phyloP scores from a whole-genome alignment of 2,888 invertebrate species.

The Heliconius charithonia region DNA sequence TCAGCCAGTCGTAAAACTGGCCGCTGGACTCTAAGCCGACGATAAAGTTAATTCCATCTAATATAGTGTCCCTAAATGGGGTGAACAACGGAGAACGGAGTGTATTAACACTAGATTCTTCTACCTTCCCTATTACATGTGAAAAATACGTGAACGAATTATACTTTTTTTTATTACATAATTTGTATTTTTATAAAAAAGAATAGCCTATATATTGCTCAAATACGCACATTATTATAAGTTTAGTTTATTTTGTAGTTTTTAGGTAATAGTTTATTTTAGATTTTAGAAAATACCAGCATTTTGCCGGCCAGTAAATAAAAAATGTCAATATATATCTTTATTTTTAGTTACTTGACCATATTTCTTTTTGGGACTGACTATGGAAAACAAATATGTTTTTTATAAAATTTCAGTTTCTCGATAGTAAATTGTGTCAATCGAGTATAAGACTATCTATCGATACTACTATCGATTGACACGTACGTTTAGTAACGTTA shows the following conservation, averaged over 20 bases:
- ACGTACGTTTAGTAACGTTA: too few species aligned
- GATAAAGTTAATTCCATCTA: not conserved
- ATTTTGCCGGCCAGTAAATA: constrained; percentile 73
- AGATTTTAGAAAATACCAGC: constrained; percentile 48
- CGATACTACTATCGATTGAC: too few species aligned
- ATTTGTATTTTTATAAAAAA: constrained; percentile 9
- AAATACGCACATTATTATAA: constrained; percentile 15
- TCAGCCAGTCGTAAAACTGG: too few species aligned
- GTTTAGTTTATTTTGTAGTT: not conserved
- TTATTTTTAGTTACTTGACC: constrained; percentile 29
- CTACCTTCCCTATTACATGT: not conserved
- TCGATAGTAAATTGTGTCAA: too few species aligned
- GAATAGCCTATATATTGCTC: constrained; percentile 23
- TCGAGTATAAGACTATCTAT: too few species aligned
- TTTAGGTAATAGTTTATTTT: constrained; percentile 1
- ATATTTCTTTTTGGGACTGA: not conserved
- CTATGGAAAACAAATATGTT: not conserved
- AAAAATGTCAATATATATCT: constrained; percentile 47
- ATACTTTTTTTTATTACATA: not conserved
- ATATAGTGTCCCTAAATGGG: not conserved
- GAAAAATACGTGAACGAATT: not conserved
- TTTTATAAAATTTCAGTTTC: not conserved
- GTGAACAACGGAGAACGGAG: not conserved
- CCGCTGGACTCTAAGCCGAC: too few species aligned
- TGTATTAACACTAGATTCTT: not conserved